Evolutionary conservation across 2,797 vertebrate species (phyloP).

Genomic region (Trichosurus vulpecula): DNA sequence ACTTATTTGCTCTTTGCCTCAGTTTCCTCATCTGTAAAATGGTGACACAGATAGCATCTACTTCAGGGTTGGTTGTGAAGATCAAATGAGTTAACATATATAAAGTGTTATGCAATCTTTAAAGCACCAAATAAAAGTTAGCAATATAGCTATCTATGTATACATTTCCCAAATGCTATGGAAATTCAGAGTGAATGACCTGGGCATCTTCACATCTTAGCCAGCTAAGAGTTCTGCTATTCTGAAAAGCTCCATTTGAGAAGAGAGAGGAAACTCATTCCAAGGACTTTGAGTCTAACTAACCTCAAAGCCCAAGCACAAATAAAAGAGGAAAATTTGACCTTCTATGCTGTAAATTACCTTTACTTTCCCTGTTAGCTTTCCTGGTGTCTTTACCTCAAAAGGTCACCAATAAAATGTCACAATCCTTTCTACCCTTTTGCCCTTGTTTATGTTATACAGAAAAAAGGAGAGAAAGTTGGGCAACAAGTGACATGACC

Average conservation of each 20-base stretch:
- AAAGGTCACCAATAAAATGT: neutral
- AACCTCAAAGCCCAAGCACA: neutral
- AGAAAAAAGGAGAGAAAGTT: neutral
- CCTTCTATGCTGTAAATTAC: neutral
- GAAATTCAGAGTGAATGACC: neutral
- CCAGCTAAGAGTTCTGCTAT: neutral
- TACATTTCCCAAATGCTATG: neutral
- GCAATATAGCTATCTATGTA: neutral
- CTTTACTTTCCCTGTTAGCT: neutral
- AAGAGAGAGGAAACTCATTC: neutral
- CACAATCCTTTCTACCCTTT: neutral
- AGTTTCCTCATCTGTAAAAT: neutral
- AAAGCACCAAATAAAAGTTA: neutral
- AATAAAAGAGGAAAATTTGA: neutral
- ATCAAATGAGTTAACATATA: neutral
- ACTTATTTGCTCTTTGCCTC: neutral
- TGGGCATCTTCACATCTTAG: neutral
- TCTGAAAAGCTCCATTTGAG: neutral
- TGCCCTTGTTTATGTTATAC: neutral
- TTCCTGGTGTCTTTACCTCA: neutral
- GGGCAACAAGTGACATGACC: neutral
- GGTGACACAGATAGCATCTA: neutral
- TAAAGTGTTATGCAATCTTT: neutral
- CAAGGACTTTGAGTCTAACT: neutral
- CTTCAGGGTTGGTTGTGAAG: neutral